These are phyloP conservation scores for Epicauta chinensis DNA, from an alignment of 1,140 invertebrate species.

Conservation along the genomic window DNA sequence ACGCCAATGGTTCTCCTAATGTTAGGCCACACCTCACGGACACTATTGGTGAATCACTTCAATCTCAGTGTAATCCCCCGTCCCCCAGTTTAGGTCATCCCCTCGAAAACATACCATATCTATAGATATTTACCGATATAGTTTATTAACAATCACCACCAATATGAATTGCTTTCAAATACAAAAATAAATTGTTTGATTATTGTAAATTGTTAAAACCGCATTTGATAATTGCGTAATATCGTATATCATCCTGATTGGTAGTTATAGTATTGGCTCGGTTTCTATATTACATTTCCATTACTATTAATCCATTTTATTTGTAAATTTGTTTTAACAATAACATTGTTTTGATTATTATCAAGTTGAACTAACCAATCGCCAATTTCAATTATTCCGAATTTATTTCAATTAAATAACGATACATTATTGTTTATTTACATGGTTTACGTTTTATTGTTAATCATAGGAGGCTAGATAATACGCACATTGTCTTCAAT, in stretches of 20 bases:
- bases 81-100: no score
- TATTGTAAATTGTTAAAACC: conserved; percentile 42
- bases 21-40: no score
- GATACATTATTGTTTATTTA: no score
- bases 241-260: conserved; percentile 24
- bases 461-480: conserved; percentile 14
- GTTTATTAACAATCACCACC: conserved; percentile 3
- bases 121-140: no score
- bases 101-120: no score
- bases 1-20: no score
- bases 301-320: conserved; percentile 22
- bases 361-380: conserved; percentile 22
- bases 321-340: conserved; percentile 18
- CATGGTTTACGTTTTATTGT: conserved; percentile 2
- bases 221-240: conserved; percentile 32
- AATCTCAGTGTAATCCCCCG: no score
- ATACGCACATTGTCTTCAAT: background rate
- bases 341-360: conserved; percentile 20
- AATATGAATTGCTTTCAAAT: conserved; percentile 43
- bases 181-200: conserved; percentile 37
- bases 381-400: conserved; percentile 23
- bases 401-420: no score
- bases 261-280: conserved; percentile 26
- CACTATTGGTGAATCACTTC: no score
- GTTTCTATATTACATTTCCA: conserved; percentile 4